Evolutionary conservation across 2,797 vertebrate genomes (phyloP), one percentile per base, ranked within the genome.

Genomic region (Sebastes wilsoni): DNA sequence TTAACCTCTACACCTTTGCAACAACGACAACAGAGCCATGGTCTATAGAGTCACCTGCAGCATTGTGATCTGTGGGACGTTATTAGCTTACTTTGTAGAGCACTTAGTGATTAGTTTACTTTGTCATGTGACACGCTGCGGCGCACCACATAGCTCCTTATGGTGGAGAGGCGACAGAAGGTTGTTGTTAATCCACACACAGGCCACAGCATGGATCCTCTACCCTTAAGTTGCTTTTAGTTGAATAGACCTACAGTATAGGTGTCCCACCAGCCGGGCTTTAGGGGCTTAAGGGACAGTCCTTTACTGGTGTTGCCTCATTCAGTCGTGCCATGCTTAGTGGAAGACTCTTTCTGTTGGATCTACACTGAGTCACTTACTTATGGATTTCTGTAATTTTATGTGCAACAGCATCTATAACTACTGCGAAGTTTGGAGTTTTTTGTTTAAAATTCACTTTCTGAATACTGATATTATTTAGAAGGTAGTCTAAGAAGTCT

Each of bases 111-210:
- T 92, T 88, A 82, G 69, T 85, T 75, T 46, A 23, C 55, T 52
- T 6, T 42, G 78, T 92, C 86, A 87, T 54, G 81, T 92, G 87
- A 82, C 71, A 7, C 0, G 2, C 11, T 58, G 81, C n/a, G 14
- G 25, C 72, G 62, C 23, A 25, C 60, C 85, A 78, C 79, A 69
- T 55, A 77, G 61, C 81, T 70, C 13, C 75, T 84, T 75, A 75
- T 34, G 42, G 67, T 62, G 46, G 25, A 72, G 30, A 69, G 64
- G 79, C 32, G 84, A 86, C 89, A 91, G 87, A 83, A 61, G 87
- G 87, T 70, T 60, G 72, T 14, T 64, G 81, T 82, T 94, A 92
- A 94, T 93, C 92, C 89, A 64, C 76, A 70, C 58, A 3, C 66
- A 52, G 69, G 25, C 69, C 67, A 30, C 61, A 82, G 78, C 18